Evolutionary conservation across 2,797 vertebrate genomes (phyloP).

Genomic region (Decapterus maruadsi): DNA sequence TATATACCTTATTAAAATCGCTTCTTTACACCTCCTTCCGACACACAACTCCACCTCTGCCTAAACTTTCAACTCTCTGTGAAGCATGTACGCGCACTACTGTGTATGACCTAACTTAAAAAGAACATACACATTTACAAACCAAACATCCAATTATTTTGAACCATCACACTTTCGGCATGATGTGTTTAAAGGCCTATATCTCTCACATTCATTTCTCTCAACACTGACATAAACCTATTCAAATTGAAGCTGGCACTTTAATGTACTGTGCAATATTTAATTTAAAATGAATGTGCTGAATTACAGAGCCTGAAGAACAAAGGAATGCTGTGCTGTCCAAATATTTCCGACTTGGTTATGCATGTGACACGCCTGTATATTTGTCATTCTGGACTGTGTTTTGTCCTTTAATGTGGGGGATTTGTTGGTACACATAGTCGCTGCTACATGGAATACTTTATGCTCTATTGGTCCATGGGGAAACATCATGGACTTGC

Average conservation of each 20-base stretch:
- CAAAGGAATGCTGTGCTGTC: neutral
- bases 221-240: neutral
- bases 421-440: neutral
- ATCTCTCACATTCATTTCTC: neutral
- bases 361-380: neutral
- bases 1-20: neutral
- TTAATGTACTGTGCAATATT: neutral
- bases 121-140: neutral
- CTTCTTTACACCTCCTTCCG: neutral
- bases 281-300: constrained; percentile 13
- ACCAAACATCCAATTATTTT: neutral
- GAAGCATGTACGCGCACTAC: constrained; percentile 1
- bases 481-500: neutral
- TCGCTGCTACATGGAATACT: neutral
- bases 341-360: neutral
- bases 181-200: constrained; percentile 11
- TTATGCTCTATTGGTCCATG: neutral
- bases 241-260: constrained; percentile 28
- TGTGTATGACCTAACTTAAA: constrained; percentile 18
- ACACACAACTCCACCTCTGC: neutral
- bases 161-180: constrained; percentile 16
- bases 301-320: neutral
- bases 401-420: neutral
- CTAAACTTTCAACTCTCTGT: neutral
- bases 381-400: neutral